Base-by-base conservation (phyloP, 2,888 invertebrate species). In the Phortica okadai region DNA sequence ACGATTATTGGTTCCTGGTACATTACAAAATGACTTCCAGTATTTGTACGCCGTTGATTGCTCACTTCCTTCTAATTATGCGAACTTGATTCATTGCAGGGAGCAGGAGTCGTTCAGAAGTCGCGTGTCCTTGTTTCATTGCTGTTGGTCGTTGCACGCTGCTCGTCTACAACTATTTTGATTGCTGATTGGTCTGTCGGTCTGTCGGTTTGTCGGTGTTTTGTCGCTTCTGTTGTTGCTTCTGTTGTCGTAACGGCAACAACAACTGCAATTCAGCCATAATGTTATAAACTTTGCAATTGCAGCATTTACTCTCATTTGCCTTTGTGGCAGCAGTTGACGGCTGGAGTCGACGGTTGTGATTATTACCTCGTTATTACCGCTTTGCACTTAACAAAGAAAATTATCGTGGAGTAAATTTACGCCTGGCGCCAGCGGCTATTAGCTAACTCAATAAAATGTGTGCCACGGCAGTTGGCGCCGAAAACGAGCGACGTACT, bases 221-320 rank as follows among this genome's bases (percentile, higher is more conserved):
- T 59, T 33, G 41, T 6, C 41, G 41, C 14, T 64, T 25, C 41
- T 64, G 64, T 64, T 25, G 33, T 33, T 64, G 33, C 25, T 69
- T 7, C 16, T 45, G 21, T 16, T 62, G 62, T 81, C 66, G 81
- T 82, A 79, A 85, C 83, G 81, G 78, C 84, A 82, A 85, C 83
- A 80, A 78, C 84, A 82, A 80, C 81, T 84, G 81, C 85, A 84
- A 87, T 85, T 86, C 81, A 80, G 84, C 64, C 69, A 73, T 84
- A 82, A 86, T 88, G 85, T 78, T 86, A 82, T 83, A 85, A 88
- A 88, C 82, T 85, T 88, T 88, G 85, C 87, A 85, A 88, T 85
- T 86, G 88, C 88, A 83, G 88, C 88, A 86, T 88, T 88, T 85
- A 86, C 87, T 86, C 88, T 83, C 85, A 88, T 85, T 88, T 88